Percentiles rank a stretch among this genome's conserved stretches.
Conservation (phyloP, 2,888 invertebrate genomes). For the Panorpa germanica region DNA sequence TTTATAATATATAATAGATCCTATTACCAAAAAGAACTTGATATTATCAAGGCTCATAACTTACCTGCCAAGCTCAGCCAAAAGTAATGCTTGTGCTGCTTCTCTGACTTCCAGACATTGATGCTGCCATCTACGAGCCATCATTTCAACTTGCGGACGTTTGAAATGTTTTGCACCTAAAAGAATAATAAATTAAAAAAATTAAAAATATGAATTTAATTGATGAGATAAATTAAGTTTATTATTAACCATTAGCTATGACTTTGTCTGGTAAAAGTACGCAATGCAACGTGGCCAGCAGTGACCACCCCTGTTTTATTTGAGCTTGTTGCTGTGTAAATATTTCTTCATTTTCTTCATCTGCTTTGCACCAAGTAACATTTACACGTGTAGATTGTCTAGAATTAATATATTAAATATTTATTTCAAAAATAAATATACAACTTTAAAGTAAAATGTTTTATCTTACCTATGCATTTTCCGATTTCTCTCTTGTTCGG, state of each 20-base stretch:
- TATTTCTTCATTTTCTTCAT: slow-evolving; percentile 69
- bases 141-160: slow-evolving; percentile 92
- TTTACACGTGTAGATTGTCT: slow-evolving; percentile 44
- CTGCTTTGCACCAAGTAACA: slow-evolving; percentile 45
- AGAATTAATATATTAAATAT: slow-evolving; percentile 10
- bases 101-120: slow-evolving; percentile 94
- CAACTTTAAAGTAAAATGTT: not conserved
- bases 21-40: slow-evolving; percentile 17
- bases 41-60: not conserved
- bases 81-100: slow-evolving; percentile 85
- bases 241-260: slow-evolving; percentile 24
- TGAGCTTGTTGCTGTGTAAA: slow-evolving; percentile 75
- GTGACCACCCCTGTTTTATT: slow-evolving; percentile 94
- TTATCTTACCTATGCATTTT: slow-evolving; percentile 43
- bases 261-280: slow-evolving; percentile 90
- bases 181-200: slow-evolving; percentile 19
- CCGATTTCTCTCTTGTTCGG: slow-evolving; percentile 66
- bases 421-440: slow-evolving; percentile 4
- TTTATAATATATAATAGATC: slow-evolving; percentile 11
- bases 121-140: slow-evolving; percentile 97
- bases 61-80: slow-evolving; percentile 75
- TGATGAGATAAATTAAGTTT: not conserved
- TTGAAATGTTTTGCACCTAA: slow-evolving; percentile 64
- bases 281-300: slow-evolving; percentile 89
- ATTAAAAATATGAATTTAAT: slow-evolving; percentile 7